Conservation (phyloP, 1,140 invertebrate genomes). For the Halyomorpha halys region DNA sequence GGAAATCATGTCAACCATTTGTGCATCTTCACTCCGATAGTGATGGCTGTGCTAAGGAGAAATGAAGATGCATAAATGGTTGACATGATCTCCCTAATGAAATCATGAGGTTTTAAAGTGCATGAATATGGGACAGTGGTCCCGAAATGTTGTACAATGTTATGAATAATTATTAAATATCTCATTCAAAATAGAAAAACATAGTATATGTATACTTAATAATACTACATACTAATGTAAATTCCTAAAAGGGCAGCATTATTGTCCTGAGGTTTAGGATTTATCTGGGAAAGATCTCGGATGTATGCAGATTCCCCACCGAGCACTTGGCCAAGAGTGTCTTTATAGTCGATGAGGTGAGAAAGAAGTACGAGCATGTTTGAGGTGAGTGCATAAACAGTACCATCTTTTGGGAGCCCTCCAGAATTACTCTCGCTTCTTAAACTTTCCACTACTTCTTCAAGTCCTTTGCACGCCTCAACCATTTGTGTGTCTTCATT, state of each 20-base stretch:
- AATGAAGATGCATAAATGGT: too few species aligned
- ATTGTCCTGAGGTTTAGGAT: constrained; percentile 38
- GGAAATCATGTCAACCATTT: too few species aligned
- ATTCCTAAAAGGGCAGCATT: constrained; percentile 57
- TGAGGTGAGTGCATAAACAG: constrained; percentile 88
- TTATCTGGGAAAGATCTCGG: constrained; percentile 37
- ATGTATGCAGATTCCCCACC: constrained; percentile 48
- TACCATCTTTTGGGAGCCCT: constrained; percentile 85
- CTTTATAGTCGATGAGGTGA: constrained; percentile 66
- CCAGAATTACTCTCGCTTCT: constrained; percentile 69
- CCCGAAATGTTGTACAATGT: too few species aligned
- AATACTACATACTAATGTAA: constrained; percentile 61
- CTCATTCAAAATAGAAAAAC: too few species aligned
- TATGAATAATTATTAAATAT: too few species aligned
- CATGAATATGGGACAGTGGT: too few species aligned
- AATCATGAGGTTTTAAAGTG: too few species aligned
- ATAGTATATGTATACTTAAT: too few species aligned
- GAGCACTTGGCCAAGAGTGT: constrained; percentile 58
- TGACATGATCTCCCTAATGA: too few species aligned
- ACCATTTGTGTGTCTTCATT: too few species aligned
- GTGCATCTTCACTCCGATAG: too few species aligned
- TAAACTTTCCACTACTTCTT: constrained; percentile 87
- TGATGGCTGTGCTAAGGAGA: too few species aligned
- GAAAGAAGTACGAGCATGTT: constrained; percentile 84
- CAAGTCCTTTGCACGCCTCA: constrained; percentile 81